Evolutionary conservation across 2,797 vertebrate species (phyloP), one percentile per base, ranked within the genome.

Genomic region (Urophycis tenuis): DNA sequence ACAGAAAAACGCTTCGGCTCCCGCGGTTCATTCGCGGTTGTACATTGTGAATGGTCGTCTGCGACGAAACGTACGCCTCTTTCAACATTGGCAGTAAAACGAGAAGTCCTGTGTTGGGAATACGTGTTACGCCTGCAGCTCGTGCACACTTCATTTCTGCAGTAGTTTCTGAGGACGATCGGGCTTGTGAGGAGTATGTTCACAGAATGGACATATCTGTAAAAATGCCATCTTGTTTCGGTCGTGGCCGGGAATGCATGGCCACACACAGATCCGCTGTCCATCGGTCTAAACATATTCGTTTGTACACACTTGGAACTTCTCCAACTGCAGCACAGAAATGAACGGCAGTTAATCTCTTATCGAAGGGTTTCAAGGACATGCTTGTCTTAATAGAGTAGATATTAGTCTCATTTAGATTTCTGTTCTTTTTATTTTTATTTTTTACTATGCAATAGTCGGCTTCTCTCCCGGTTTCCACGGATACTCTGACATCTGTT

Each of bases 391-490:
- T 29, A 67, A 67, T 67, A 3, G 3, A 67, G 11, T 67, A 29
- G n/a, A 29, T 25, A 25, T 64, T 64, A 29, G 10, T 60, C 41
- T 19, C 3, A 35, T 35, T 35, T 35, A 12, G 19, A 32, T 19
- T 22, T 22, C n/a, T n/a, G n/a, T n/a, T n/a, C n/a, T n/a, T 25
- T 73, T 0, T 5, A 8, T 36, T 72, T 41, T 83, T 79, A 86
- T 85, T 81, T 85, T 83, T 29, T 86, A 78, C 90, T 91, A 92
- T 92, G 91, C 91, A 92, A 91, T 83, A 83, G 76, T 74, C 78
- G 9, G 19, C 81, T 80, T 87, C 73, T 78, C 74, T 3, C 5
- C 53, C 69, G 60, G 77, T 85, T 78, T 83, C 73, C 83, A 41
- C 49, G 77, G 79, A 79, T 82, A 83, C 53, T 79, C 82, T 32